Base-by-base conservation (phyloP, 2,888 invertebrate genomes). In the Glaucopsyche alexis region DNA sequence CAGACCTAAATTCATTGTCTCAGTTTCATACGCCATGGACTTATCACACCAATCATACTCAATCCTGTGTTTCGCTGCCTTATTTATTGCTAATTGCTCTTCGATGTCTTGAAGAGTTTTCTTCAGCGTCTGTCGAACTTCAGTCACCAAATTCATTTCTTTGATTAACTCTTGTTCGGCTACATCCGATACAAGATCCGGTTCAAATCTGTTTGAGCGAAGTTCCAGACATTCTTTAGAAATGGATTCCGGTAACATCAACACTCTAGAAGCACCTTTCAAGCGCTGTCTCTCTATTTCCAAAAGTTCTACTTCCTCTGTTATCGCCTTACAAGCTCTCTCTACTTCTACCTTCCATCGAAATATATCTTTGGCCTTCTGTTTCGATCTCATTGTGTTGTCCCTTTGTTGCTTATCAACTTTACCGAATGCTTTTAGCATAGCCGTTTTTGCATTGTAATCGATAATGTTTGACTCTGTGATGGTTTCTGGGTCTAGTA, bases 11-110 rank as follows among this genome's bases (percentile, higher is more conserved):
- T 96, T 96, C 0, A 88, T 87, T 0, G 95, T 87, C 80, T 98
- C 98, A 5, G 97, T 95, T 78, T 96, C 95, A 81, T 96, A 95
- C 0, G 97, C 95, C 83, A 96, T 95, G 74, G 94, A 94, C 89
- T 98, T 98, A 83, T 98, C 97, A 80, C 97, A 97, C 97, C 98
- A 98, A 84, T 98, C 98, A 81, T 95, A 96, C 88, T 98, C 98
- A 74, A 98, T 93, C 65, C 95, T 94, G 78, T 96, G 95, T 83
- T 98, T 98, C 0, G 96, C 96, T 16, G 96, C 95, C 81, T 96
- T 96, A 81, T 97, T 95, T 79, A 96, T 94, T 45, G 94, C 83
- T 82, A 96, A 90, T 86, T 97, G 96, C 52, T 94, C 91, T 77
- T 96, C 95, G 45, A 97, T 95, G 81, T 95, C 94, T 52, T 94